Percentiles rank a stretch among this genome's conserved stretches.
These are phyloP conservation scores for Cryptotis parvus DNA, from an alignment of 2,113 vertebrate species.

Conservation along the genomic window DNA sequence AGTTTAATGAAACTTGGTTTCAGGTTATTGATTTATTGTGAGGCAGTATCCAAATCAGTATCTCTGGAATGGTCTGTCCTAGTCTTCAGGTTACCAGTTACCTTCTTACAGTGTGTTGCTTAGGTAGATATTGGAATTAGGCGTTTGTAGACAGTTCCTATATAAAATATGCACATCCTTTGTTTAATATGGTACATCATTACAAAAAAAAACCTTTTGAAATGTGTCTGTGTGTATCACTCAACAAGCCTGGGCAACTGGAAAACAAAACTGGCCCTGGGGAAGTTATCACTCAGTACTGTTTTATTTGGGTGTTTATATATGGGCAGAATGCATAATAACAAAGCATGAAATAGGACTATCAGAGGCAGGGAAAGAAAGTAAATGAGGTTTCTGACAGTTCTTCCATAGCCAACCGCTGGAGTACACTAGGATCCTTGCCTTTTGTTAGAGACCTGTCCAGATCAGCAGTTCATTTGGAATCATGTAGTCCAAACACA, in stretches of 20 bases:
- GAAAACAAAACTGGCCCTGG: neutral
- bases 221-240: neutral
- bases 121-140: conserved; percentile 64
- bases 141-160: neutral
- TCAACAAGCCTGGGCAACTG: neutral
- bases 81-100: neutral
- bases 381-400: neutral
- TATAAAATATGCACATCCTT: neutral
- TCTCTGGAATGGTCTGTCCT: neutral
- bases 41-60: neutral
- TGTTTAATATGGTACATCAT: conserved; percentile 47
- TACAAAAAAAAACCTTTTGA: conserved; percentile 32
- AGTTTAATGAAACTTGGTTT: conserved; percentile 35
- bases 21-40: neutral
- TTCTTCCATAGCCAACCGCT: neutral
- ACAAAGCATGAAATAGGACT: neutral
- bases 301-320: neutral
- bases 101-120: conserved; percentile 13
- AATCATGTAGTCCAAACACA: neutral
- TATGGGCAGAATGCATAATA: neutral
- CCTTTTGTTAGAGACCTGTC: neutral
- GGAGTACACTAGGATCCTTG: neutral
- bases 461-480: neutral
- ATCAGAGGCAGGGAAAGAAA: neutral
- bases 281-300: neutral